A percentile compares a stretch with the other conserved stretches of the same genome.
Evolutionary conservation across 92 coral and sea anemone genomes (phyloP).

Genomic region (Phenganax subtilis): DNA sequence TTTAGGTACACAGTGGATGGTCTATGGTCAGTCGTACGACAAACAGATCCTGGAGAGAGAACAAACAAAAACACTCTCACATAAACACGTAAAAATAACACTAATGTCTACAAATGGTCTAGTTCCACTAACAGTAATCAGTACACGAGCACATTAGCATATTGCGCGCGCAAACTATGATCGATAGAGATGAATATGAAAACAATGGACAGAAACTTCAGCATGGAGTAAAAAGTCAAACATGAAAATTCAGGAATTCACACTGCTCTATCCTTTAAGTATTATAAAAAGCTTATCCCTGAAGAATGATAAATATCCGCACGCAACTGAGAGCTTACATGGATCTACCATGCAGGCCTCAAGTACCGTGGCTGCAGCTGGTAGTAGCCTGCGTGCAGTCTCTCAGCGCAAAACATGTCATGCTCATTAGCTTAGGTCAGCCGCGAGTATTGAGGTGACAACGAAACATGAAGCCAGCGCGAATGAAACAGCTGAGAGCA

Average conservation of each 20-base stretch:
- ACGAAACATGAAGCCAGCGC: slow-evolving; percentile 10
- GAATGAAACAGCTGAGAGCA: slow-evolving; percentile 22
- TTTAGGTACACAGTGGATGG: slow-evolving; percentile 31
- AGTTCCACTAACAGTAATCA: neutral
- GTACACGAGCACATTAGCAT: neutral
- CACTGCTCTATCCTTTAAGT: slow-evolving; percentile 23
- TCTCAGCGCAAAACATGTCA: neutral
- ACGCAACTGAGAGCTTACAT: no score
- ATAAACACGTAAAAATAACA: slow-evolving; percentile 14
- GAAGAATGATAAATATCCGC: slow-evolving; percentile 11
- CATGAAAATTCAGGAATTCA: slow-evolving; percentile 6
- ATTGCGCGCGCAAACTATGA: neutral
- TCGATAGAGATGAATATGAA: neutral
- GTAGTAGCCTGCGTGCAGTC: neutral
- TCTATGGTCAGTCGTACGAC: slow-evolving; percentile 35
- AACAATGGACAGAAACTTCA: neutral
- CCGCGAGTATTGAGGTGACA: neutral
- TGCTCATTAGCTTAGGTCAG: neutral
- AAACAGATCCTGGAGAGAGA: slow-evolving; percentile 29
- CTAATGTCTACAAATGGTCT: neutral
- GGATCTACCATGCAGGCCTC: slow-evolving; percentile 7
- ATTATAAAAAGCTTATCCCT: slow-evolving; percentile 30
- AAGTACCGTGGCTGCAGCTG: neutral
- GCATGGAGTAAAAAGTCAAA: neutral
- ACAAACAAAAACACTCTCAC: slow-evolving; percentile 34